phyloP scores from a whole-genome alignment of 2,797 vertebrate species.

The Chaunax sp. region DNA sequence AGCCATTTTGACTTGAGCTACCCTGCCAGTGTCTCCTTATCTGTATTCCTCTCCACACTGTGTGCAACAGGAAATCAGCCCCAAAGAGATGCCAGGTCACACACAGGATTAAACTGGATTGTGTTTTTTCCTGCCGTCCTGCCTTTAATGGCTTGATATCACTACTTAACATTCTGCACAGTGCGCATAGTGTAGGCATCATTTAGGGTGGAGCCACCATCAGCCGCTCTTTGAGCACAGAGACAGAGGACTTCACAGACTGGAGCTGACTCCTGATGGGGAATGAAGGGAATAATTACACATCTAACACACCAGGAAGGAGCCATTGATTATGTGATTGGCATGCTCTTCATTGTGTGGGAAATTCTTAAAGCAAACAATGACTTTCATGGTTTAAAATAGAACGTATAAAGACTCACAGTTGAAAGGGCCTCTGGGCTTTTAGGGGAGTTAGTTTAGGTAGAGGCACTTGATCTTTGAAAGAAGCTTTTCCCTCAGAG shows the following conservation, averaged over 20 bases:
- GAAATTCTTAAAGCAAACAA: slow-evolving; percentile 83
- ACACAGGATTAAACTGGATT: slow-evolving; percentile 86
- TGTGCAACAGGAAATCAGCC: slow-evolving; percentile 85
- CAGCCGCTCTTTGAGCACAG: slow-evolving; percentile 81
- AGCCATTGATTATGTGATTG: slow-evolving; percentile 83
- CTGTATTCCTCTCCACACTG: slow-evolving; percentile 83
- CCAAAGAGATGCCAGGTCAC: slow-evolving; percentile 86
- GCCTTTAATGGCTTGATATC: slow-evolving; percentile 86
- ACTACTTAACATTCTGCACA: slow-evolving; percentile 85
- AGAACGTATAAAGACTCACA: slow-evolving; percentile 74
- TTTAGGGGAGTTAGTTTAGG: slow-evolving; percentile 83
- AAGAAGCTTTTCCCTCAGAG: slow-evolving; percentile 83
- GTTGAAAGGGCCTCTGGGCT: slow-evolving; percentile 81
- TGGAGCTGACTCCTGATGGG: slow-evolving; percentile 81
- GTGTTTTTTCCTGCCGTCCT: slow-evolving; percentile 86
- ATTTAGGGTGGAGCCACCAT: slow-evolving; percentile 84
- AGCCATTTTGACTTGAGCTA: slow-evolving; percentile 78
- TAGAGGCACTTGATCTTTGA: slow-evolving; percentile 84
- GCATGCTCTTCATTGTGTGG: slow-evolving; percentile 80
- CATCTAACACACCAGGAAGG: slow-evolving; percentile 80
- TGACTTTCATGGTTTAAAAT: slow-evolving; percentile 82
- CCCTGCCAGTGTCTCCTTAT: slow-evolving; percentile 73
- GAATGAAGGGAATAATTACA: slow-evolving; percentile 84
- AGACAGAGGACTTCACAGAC: slow-evolving; percentile 82
- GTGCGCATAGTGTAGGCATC: slow-evolving; percentile 81